Conservation (phyloP, 2,888 invertebrate species). For the Stenodera caucasica region DNA sequence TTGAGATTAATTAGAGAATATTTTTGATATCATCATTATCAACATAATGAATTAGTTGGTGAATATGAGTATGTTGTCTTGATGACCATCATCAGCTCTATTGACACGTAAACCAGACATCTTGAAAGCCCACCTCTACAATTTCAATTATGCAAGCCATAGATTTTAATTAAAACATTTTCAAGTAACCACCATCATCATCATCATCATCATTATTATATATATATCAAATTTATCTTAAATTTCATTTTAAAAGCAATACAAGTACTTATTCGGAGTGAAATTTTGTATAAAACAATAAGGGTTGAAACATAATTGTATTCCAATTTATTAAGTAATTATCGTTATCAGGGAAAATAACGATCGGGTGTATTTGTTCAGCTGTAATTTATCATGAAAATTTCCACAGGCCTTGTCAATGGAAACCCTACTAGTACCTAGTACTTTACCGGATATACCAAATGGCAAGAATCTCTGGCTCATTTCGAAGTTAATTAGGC, state of each 20-base stretch:
- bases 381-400: conserved; percentile 33
- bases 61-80: conserved; percentile 16
- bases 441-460: conserved; percentile 23
- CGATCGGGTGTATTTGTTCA: conserved; percentile 25
- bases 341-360: conserved; percentile 20
- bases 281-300: neutral
- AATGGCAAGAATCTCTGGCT: conserved; percentile 43
- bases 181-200: neutral
- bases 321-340: conserved; percentile 27
- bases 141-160: neutral
- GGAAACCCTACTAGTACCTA: conserved; percentile 12
- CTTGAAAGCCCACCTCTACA: conserved; percentile 1
- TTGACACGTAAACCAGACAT: conserved; percentile 13
- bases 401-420: conserved; percentile 32
- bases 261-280: neutral
- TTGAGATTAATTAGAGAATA: too few species aligned
- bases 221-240: neutral
- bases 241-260: neutral
- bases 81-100: conserved; percentile 11
- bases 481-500: conserved; percentile 53
- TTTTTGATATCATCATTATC: conserved; percentile 16
- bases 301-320: conserved; percentile 5
- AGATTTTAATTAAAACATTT: conserved; percentile 7
- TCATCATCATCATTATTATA: neutral
- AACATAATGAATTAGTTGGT: conserved; percentile 19